Conservation (phyloP, 2,113 vertebrate species). For the Forbesichthys agassizii region DNA sequence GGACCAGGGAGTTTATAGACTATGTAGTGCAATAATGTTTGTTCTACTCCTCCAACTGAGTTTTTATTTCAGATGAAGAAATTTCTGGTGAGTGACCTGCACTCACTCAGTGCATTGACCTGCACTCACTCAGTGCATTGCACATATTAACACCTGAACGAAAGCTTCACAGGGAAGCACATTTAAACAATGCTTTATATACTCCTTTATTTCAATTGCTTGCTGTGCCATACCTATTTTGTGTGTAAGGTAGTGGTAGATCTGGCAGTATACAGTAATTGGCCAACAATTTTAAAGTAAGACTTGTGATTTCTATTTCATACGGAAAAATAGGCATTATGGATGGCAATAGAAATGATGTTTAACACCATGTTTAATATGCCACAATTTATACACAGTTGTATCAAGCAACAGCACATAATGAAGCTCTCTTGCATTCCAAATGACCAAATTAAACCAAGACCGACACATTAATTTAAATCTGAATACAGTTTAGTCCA, state of each 20-base stretch:
- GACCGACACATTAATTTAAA: neutral
- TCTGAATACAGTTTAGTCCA: neutral
- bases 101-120: neutral
- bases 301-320: neutral
- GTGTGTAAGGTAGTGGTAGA: neutral
- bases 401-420: neutral
- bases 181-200: neutral
- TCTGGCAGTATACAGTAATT: neutral
- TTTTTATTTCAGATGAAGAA: neutral
- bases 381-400: neutral
- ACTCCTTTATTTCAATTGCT: neutral
- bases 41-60: conserved; percentile 1
- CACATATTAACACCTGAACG: conserved; percentile 2
- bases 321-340: neutral
- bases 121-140: neutral
- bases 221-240: conserved; percentile 1
- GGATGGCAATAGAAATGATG: neutral
- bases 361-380: neutral
- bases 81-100: neutral
- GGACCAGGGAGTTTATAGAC: conserved; percentile 35
- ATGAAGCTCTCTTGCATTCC: conserved; percentile 9
- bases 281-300: neutral
- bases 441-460: neutral
- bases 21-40: conserved; percentile 56
- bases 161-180: conserved; percentile 12